Evolutionary conservation across 2,888 invertebrate species (phyloP), one percentile per base, ranked within the genome.

Genomic region (Entomobrya multifasciata): DNA sequence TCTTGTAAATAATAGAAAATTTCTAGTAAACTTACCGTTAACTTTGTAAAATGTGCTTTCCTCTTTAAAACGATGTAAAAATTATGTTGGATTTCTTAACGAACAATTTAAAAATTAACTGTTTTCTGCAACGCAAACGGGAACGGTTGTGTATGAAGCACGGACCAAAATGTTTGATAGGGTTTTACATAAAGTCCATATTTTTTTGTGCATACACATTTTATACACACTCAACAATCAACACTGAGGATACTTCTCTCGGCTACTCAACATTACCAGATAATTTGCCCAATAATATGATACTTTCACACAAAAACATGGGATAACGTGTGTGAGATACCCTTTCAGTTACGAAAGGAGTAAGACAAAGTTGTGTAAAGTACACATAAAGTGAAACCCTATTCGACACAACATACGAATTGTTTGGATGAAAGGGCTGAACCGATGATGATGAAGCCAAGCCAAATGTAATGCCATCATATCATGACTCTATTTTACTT

Each of bases 91-190:
- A 30, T 36, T 55, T 36, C 30, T 3, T 57, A 55, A 67, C 30
- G 74, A 55, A 15, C 52, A 76, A 86, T 65, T 86, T 30, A 80
- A 74, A 86, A 76, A 36, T 80, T 81, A 76, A 76, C 74, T 55
- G 36, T 62, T 80, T 81, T 76, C 76, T 76, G 76, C 86, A 86
- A 86, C 81, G 86, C 80, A 86, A 67, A 44, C 74, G 80, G 86
- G 86, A 86, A 86, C 86, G 86, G 86, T 86, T 86, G 86, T 86
- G 80, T 74, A 74, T 30, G 76, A 79, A 86, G 80, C 86, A 85
- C 78, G 17, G 62, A 86, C 62, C 62, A 74, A 57, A 85, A 81
- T 80, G 86, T 86, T 80, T 86, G 86, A 85, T 79, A 55, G 57
- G 55, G 60, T 82, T 70, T 70, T 78, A 85, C 79, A 86, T 62